These are phyloP conservation scores for Trichoplusia ni DNA, from an alignment of 1,140 invertebrate genomes.

Conservation along the genomic window DNA sequence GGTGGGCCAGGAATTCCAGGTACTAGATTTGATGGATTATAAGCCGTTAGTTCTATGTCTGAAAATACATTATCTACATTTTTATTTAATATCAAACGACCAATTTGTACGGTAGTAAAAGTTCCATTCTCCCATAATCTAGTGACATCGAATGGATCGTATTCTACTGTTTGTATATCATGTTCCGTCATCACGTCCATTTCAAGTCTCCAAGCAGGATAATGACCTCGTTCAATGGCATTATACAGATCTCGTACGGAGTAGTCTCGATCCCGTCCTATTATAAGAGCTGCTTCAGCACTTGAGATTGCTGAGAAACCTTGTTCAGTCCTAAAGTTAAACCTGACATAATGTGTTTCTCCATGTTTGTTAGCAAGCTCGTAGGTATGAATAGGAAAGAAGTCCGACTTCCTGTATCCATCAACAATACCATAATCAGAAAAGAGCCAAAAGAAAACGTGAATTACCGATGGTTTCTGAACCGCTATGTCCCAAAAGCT, in stretches of 20 bases:
- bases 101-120: constrained; percentile 91
- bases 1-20: constrained; percentile 92
- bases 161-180: constrained; percentile 77
- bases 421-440: constrained; percentile 94
- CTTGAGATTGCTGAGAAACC: constrained; percentile 84
- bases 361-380: constrained; percentile 85
- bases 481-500: constrained; percentile 75
- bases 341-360: constrained; percentile 85
- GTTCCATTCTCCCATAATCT: constrained; percentile 91
- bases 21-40: constrained; percentile 91
- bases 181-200: constrained; percentile 82
- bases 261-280: constrained; percentile 49
- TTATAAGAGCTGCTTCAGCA: constrained; percentile 39
- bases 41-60: constrained; percentile 93
- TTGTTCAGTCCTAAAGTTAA: constrained; percentile 87
- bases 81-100: constrained; percentile 89
- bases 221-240: constrained; percentile 74
- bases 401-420: constrained; percentile 88
- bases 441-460: constrained; percentile 91
- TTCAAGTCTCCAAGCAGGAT: constrained; percentile 86
- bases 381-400: constrained; percentile 86
- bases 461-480: constrained; percentile 88
- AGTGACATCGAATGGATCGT: constrained; percentile 86
- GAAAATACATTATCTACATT: constrained; percentile 93
- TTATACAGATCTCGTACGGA: constrained; percentile 58